Evolutionary conservation across 2,888 invertebrate species (phyloP).

Genomic region (Leucophora obtusa): DNA sequence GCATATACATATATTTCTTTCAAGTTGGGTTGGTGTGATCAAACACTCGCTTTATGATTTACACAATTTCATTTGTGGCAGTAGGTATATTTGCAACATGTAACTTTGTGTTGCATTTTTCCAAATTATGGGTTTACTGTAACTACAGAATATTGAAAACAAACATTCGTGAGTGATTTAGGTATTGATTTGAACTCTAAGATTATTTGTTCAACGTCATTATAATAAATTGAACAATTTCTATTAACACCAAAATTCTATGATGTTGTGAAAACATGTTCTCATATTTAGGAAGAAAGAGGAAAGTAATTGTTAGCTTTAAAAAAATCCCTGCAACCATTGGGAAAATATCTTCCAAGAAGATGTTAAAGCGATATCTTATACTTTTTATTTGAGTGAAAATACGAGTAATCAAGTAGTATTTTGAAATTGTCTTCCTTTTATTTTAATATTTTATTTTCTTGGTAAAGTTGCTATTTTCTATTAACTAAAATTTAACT

Average conservation of each 20-base stretch:
- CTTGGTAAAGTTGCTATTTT: too few relatives aligned
- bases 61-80: neutral
- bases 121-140: neutral
- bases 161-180: constrained; percentile 47
- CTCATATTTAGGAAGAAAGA: neutral
- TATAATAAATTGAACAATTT: constrained; percentile 48
- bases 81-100: neutral
- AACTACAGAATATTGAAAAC: constrained; percentile 10
- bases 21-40: constrained; percentile 26
- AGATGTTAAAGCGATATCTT: too few relatives aligned
- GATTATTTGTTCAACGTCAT: constrained; percentile 47
- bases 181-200: constrained; percentile 47
- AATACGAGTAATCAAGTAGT: too few relatives aligned
- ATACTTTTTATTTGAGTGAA: too few relatives aligned
- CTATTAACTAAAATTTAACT: too few relatives aligned
- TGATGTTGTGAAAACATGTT: constrained; percentile 10
- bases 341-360: too few relatives aligned
- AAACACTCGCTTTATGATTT: constrained; percentile 18
- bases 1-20: neutral
- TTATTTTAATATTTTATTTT: too few relatives aligned
- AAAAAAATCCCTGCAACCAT: too few relatives aligned
- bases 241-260: constrained; percentile 31
- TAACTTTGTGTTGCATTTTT: neutral
- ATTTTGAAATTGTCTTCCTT: too few relatives aligned
- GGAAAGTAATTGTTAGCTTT: neutral